Base-by-base conservation (phyloP, 2,888 invertebrate species). In the Cosmia pyralina region DNA sequence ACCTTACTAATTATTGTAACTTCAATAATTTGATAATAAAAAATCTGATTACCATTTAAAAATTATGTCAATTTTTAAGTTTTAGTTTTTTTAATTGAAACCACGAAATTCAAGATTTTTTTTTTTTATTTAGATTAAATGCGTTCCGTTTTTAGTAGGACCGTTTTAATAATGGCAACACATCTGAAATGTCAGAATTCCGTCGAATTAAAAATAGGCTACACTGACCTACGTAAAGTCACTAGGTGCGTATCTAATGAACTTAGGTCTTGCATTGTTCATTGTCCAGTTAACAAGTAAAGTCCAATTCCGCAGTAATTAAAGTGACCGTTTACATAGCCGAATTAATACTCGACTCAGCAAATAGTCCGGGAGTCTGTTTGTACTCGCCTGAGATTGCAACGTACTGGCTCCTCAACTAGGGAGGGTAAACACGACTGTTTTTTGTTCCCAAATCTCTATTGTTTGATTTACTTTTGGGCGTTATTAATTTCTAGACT, bases 361-460 rank as follows among this genome's bases (percentile, higher is more conserved):
- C 72, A 85, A 84, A 84, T 80, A 83, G 62, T 73, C 52, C 60
- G 34, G n/a, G 57, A 67, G 77, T 58, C 55, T 82, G 72, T 85
- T 79, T 85, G 80, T 63, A 58, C 68, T 68, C 8, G 68, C n/a
- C 59, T 48, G 64, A 69, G 68, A 85, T 75, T 84, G 84, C 72
- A 74, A 74, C 73, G 50, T 17, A 63, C 69, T 38, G 41, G 38
- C 44, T 67, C 53, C 34, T 69, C 62, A 48, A 53, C 64, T 69
- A 38, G 34, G 22, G 10, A 28, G 44, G 38, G 64, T 63, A 75
- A 66, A 79, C 62, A 63, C 0, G 4, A 13, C 13, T 5, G 53
- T 52, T 69, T 80, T 74, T 62, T 41, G 55, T 69, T 52, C 15
- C 60, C 19, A 13, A 53, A 28, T 50, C 22, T 67, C 28, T 13